Evolutionary conservation across 30 jellyfish, hydroid and myxozoan genomes (phyloP), one percentile per base, ranked within the genome.

Genomic region (Mastigias papua): DNA sequence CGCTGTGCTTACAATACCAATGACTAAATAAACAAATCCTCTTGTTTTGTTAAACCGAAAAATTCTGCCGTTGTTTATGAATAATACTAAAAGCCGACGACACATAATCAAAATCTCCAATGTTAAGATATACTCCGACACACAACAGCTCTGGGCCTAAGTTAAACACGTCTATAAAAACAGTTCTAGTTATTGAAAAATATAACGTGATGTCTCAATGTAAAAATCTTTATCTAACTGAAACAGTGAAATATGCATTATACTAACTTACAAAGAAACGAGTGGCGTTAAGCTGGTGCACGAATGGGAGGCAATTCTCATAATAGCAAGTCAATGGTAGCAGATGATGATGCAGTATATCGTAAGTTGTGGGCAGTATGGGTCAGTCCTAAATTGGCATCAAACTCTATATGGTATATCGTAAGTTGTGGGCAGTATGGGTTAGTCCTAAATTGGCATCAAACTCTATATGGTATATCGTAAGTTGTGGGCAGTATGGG

Each of bases 81-180:
- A 20, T 72, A 58, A 27, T 83, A 2, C 81, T 83, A 69, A 83
- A 83, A 69, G 50, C 93, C 23, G 70, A n/a, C n/a, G n/a, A 35
- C 75, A 34, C 75, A 26, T 21, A 51, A 21, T 77, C 57, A 67
- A 83, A 69, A 27, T 69, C 46, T 72, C 63, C 28, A 73, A 83
- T 10, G 86, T 34, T 66, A 42, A 82, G 92, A 82, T 49, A 82
- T 70, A 70, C 72, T 58, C 61, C 70, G 57, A 23, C 80, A 83
- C 93, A 61, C 93, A 72, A 83, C 93, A 69, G 48, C 26, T 69
- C 64, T 61, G 83, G 93, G 80, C 76, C 90, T 80, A 80, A 80
- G 76, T 42, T 61, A 68, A 68, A 42, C 87, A 76, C 62, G 88
- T 34, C 88, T 78, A 78, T 78, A 78, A 78, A 78, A 78, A 78